These are phyloP conservation scores for Nerophis ophidion DNA, from an alignment of 2,113 vertebrate species.

Conservation along the genomic window DNA sequence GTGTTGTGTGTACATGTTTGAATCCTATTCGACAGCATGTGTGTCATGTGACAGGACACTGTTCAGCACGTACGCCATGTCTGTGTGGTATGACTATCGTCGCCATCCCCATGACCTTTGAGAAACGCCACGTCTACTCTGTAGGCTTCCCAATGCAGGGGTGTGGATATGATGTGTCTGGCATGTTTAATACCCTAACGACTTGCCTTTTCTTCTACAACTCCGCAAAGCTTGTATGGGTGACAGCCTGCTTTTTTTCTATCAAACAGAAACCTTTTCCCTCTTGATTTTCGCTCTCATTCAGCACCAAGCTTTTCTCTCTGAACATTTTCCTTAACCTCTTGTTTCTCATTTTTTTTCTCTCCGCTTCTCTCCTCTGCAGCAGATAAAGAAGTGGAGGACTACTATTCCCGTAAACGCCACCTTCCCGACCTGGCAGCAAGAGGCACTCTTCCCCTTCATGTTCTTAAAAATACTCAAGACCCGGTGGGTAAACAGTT, in stretches of 20 bases:
- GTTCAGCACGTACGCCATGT: slow-evolving; percentile 39
- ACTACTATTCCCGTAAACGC: slow-evolving; percentile 91
- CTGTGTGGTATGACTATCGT: slow-evolving; percentile 23
- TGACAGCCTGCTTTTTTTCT: slow-evolving; percentile 34
- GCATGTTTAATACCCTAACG: slow-evolving; percentile 53
- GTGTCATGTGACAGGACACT: slow-evolving; percentile 17
- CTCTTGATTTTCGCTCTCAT: slow-evolving; percentile 25
- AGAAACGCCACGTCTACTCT: slow-evolving; percentile 42
- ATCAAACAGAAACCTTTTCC: slow-evolving; percentile 16
- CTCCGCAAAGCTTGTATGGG: slow-evolving; percentile 38
- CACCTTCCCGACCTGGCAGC: slow-evolving; percentile 94
- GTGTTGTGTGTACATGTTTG: slow-evolving; percentile 5
- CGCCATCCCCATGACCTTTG: slow-evolving; percentile 50
- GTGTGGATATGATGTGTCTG: slow-evolving; percentile 46
- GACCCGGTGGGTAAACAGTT: slow-evolving; percentile 75
- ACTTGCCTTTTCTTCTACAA: slow-evolving; percentile 43
- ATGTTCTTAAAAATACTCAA: slow-evolving; percentile 90
- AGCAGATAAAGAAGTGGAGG: slow-evolving; percentile 96
- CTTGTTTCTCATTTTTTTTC: slow-evolving; percentile 5
- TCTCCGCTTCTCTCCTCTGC: slow-evolving; percentile 32
- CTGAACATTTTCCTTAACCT: slow-evolving; percentile 23
- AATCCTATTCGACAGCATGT: slow-evolving; percentile 4
- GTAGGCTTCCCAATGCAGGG: slow-evolving; percentile 46
- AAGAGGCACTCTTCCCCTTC: slow-evolving; percentile 88
- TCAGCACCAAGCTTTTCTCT: slow-evolving; percentile 20